Conservation (phyloP, 2,797 vertebrate genomes). For the Crocidura indochinensis region DNA sequence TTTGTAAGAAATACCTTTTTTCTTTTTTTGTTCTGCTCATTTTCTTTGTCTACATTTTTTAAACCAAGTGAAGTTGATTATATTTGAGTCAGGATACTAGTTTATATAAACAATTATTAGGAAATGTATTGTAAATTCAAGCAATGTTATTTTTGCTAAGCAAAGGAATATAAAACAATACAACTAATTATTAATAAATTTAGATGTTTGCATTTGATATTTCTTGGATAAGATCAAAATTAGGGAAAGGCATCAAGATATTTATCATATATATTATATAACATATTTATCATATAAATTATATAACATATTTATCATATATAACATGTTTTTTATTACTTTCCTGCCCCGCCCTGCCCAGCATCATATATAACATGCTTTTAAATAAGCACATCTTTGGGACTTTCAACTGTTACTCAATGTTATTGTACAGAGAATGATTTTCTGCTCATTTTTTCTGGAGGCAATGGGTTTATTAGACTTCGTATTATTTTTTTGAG, state of each 20-base stretch:
- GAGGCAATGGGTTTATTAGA: neutral
- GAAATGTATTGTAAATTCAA: constrained; percentile 29
- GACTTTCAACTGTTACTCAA: neutral
- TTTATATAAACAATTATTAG: neutral
- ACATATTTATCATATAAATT: too few species aligned
- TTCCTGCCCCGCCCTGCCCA: too few species aligned
- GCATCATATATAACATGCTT: too few species aligned
- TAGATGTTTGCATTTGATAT: constrained; percentile 29
- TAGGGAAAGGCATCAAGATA: neutral
- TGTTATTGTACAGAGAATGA: neutral
- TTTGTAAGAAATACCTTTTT: neutral
- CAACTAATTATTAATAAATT: constrained; percentile 14
- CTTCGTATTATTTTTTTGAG: neutral
- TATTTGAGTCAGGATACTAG: constrained; percentile 18
- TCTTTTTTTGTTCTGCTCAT: neutral
- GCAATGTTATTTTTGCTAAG: constrained; percentile 18
- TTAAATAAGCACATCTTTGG: neutral
- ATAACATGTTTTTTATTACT: too few species aligned
- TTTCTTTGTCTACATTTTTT: constrained; percentile 11
- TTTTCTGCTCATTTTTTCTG: neutral
- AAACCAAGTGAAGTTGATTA: neutral
- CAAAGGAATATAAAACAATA: constrained; percentile 14
- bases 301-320: too few species aligned
- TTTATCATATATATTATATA: too few species aligned
- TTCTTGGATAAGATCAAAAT: constrained; percentile 45